Base-by-base conservation (phyloP, 2,888 invertebrate species). In the Trichopoda pennipes region DNA sequence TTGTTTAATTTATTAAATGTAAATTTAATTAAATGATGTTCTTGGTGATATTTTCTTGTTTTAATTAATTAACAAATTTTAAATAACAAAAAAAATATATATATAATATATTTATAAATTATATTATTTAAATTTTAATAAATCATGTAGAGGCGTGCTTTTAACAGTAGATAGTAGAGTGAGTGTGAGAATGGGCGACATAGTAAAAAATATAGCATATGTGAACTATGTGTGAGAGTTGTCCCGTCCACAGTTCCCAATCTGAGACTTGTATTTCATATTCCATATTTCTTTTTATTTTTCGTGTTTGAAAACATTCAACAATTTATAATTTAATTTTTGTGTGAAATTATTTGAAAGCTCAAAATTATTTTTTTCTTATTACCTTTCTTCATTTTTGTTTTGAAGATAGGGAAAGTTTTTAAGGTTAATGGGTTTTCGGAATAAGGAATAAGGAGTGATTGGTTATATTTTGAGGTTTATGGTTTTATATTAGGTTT, bases 231-330 rank as follows among this genome's bases (percentile, higher is more conserved):
- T 94, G 94, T 94, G 94, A 94, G 94, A 94, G 94, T 90, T 94
- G 94, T 93, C 93, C 94, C 93, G 94, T 94, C 94, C 93, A 93
- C 94, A 94, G 94, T 93, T 94, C 94, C 94, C 94, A 94, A 94
- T 94, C 94, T 94, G 94, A 93, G 93, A 91, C 88, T 88, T 87
- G 61, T 56, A 60, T 83, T 70, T 53, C n/a, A 60, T 83, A n/a
- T 86, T 80, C 44, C 82, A 85, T 66, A 28, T 58, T 58, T 17
- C 69, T 49, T 84, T 83, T 83, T 81, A 19, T 86, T 85, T 74
- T 84, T 38, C n/a, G 44, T 58, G 63, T 7, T 51, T 51, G 3
- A 51, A 64, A 8, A 47, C 44, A 16, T 55, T 73, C n/a, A 38
- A 35, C 8, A 19, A n/a, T 38, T 51, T 51, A 17, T 28, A 60